Percentiles rank a stretch among this genome's conserved stretches.
These are phyloP conservation scores for Takifugu flavidus DNA, from an alignment of 2,113 vertebrate species.

Conservation along the genomic window DNA sequence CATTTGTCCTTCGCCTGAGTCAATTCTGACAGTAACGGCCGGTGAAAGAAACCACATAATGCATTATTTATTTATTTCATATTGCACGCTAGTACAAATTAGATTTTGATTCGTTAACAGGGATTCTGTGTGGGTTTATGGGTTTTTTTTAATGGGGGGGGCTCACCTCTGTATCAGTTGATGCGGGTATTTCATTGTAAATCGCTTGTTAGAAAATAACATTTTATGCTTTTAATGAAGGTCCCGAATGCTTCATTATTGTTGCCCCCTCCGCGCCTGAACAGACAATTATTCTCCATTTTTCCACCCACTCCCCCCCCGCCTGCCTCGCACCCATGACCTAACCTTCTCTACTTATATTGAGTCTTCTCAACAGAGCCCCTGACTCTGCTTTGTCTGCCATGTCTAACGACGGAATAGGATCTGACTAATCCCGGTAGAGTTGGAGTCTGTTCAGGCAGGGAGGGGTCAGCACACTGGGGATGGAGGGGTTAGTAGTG, in stretches of 20 bases:
- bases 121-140: no score
- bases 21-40: slow-evolving; percentile 1
- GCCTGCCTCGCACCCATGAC: neutral
- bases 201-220: no score
- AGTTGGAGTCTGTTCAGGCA: slow-evolving; percentile 53
- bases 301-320: neutral
- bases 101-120: slow-evolving; percentile 6
- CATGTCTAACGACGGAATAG: slow-evolving; percentile 36
- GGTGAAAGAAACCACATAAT: neutral
- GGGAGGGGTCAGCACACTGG: slow-evolving; percentile 49
- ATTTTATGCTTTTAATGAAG: neutral
- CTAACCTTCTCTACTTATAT: slow-evolving; percentile 14
- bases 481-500: slow-evolving; percentile 45
- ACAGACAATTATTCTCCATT: slow-evolving; percentile 8
- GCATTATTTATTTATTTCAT: neutral
- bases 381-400: slow-evolving; percentile 38
- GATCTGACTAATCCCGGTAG: slow-evolving; percentile 52
- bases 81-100: neutral
- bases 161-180: no score
- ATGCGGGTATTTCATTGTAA: no score
- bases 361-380: slow-evolving; percentile 30
- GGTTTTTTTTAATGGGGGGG: no score
- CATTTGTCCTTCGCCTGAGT: slow-evolving; percentile 24
- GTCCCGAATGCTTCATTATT: slow-evolving; percentile 31
- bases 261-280: slow-evolving; percentile 10